These are phyloP conservation scores for Phrynocephalus guinanensis DNA, from an alignment of 2,797 vertebrate genomes.

Conservation along the genomic window DNA sequence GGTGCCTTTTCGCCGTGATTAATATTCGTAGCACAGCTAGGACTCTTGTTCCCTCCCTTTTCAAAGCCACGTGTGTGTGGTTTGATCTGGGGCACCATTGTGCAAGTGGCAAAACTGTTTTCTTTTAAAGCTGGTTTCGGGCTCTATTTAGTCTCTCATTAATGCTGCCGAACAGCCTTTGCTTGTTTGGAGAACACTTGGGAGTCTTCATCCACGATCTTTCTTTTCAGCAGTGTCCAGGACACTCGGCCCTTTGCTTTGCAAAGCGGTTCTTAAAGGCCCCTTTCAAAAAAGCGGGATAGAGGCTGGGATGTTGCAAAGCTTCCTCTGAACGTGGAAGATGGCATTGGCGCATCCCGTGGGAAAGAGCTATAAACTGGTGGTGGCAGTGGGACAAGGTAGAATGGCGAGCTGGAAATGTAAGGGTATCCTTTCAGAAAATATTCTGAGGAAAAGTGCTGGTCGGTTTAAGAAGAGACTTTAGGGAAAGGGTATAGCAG, in stretches of 20 bases:
- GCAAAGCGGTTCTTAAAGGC: background rate
- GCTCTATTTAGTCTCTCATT: conserved; percentile 63
- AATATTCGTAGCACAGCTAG: conserved; percentile 54
- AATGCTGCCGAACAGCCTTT: conserved; percentile 57
- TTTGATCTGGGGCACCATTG: conserved; percentile 65
- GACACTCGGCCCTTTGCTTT: background rate
- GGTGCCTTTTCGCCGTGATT: conserved; percentile 42
- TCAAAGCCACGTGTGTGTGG: conserved; percentile 37
- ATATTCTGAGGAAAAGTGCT: background rate
- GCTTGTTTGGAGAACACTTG: conserved; percentile 59
- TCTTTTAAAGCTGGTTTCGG: conserved; percentile 56
- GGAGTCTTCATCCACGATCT: conserved; percentile 5
- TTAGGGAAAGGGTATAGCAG: background rate
- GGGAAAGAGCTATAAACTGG: background rate
- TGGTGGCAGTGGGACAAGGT: background rate
- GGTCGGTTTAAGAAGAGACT: background rate
- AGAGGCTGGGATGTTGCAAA: background rate
- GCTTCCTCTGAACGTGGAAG: background rate
- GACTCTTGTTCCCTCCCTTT: conserved; percentile 10
- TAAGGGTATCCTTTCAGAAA: background rate
- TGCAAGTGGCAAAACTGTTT: conserved; percentile 59
- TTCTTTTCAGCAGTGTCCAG: background rate
- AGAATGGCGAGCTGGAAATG: background rate
- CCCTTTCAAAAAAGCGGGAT: background rate
- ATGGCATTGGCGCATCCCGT: background rate